Evolutionary conservation across 2,888 invertebrate genomes (phyloP).

Genomic region (Drosophila borealis): DNA sequence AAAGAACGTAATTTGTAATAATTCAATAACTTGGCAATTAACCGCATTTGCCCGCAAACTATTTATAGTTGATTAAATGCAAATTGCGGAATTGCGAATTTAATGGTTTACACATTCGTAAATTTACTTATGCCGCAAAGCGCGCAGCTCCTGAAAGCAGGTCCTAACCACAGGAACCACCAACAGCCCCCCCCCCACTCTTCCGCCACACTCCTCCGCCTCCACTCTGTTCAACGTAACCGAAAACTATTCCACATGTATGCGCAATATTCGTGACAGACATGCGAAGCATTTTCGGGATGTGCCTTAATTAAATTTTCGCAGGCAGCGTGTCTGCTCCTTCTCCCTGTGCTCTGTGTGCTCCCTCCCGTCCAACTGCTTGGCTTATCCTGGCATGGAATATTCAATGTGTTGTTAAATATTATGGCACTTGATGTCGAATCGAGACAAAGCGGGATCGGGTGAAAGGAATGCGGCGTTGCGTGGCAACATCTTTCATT

Average conservation of each 20-base stretch:
- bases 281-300: constrained; percentile 47
- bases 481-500: constrained; percentile 34
- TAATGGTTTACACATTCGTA: constrained; percentile 18
- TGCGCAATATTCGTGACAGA: constrained; percentile 38
- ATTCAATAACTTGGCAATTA: constrained; percentile 27
- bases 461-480: neutral
- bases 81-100: constrained; percentile 22
- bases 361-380: constrained; percentile 3
- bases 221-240: neutral
- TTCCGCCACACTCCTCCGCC: neutral
- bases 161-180: neutral
- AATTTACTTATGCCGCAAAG: constrained; percentile 22
- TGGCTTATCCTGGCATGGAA: constrained; percentile 40
- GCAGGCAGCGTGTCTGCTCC: constrained; percentile 10
- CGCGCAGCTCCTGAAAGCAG: constrained; percentile 1
- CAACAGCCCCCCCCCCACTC: too few relatives aligned
- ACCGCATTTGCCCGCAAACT: neutral
- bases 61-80: constrained; percentile 19
- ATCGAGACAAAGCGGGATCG: constrained; percentile 14
- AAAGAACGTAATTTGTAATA: constrained; percentile 4
- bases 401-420: constrained; percentile 54
- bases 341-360: neutral
- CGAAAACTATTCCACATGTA: constrained; percentile 18
- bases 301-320: constrained; percentile 57
- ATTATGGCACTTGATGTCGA: constrained; percentile 47